Percentiles rank a stretch among this genome's conserved stretches.
Evolutionary conservation across 2,113 vertebrate species (phyloP).

Genomic region (Corydoras maculifer): DNA sequence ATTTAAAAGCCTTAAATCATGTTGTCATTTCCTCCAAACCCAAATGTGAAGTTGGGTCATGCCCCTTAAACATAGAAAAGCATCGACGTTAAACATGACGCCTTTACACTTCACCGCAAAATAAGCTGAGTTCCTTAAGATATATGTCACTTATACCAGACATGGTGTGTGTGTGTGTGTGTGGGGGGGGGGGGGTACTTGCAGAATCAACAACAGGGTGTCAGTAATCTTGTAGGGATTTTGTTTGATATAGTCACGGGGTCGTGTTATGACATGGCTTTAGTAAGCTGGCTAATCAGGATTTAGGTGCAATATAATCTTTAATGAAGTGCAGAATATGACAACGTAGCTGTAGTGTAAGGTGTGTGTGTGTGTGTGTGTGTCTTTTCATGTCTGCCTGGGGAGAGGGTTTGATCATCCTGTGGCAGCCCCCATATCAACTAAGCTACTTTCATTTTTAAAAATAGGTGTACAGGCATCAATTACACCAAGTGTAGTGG

Average conservation of each 20-base stretch:
- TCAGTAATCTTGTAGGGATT: constrained; percentile 20
- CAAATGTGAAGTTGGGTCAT: not conserved
- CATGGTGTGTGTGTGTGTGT: too few relatives aligned
- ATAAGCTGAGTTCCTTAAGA: not conserved
- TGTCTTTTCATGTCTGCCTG: constrained; percentile 9
- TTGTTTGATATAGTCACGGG: not conserved
- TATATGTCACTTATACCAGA: not conserved
- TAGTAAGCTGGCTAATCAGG: constrained; percentile 27
- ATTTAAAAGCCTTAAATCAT: not conserved
- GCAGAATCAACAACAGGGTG: constrained; percentile 20
- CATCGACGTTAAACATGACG: not conserved
- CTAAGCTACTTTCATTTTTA: too few relatives aligned
- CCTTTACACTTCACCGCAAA: too few relatives aligned
- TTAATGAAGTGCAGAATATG: constrained; percentile 9
- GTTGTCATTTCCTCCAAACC: not conserved
- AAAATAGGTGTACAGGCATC: too few relatives aligned
- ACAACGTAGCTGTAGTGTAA: not conserved
- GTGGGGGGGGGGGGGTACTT: not conserved
- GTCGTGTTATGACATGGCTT: constrained; percentile 21
- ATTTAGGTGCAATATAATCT: constrained; percentile 20
- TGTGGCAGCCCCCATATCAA: not conserved
- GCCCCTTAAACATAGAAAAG: not conserved
- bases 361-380: constrained; percentile 20
- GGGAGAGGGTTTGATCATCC: constrained; percentile 20
- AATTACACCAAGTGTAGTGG: too few relatives aligned